Conservation (phyloP, 2,797 vertebrate genomes). For the Neostethus bicornis region DNA sequence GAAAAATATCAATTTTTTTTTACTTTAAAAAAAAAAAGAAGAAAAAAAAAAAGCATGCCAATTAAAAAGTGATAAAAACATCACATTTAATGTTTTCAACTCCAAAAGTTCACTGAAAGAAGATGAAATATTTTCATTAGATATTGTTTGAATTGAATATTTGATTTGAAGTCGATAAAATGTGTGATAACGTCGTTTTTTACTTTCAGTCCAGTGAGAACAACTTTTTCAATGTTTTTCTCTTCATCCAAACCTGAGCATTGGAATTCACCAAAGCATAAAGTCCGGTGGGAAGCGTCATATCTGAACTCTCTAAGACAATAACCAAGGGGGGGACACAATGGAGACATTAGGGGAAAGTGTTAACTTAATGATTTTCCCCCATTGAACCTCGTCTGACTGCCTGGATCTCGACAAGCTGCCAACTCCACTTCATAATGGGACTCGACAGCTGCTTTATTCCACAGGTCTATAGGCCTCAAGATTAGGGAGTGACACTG, state of each 20-base stretch:
- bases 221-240: slow-evolving; percentile 39
- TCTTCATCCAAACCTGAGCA: slow-evolving; percentile 68
- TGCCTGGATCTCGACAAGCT: slow-evolving; percentile 88
- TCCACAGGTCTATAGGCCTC: slow-evolving; percentile 84
- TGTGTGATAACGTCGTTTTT: too few species aligned
- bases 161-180: too few species aligned
- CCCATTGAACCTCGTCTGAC: slow-evolving; percentile 86
- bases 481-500: slow-evolving; percentile 88
- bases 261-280: slow-evolving; percentile 73
- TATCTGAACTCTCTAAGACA: slow-evolving; percentile 83
- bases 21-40: background rate
- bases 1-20: too few species aligned
- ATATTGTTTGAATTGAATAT: too few species aligned
- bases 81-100: too few species aligned
- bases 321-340: slow-evolving; percentile 79
- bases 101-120: too few species aligned
- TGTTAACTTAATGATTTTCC: slow-evolving; percentile 95
- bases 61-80: too few species aligned
- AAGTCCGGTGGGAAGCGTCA: slow-evolving; percentile 83
- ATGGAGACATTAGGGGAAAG: slow-evolving; percentile 91
- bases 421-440: slow-evolving; percentile 87
- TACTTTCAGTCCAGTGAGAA: too few species aligned
- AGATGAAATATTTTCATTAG: too few species aligned
- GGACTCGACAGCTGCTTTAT: slow-evolving; percentile 88
- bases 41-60: background rate